Conservation (phyloP, 2,888 invertebrate species). For the Leucozona laternaria region DNA sequence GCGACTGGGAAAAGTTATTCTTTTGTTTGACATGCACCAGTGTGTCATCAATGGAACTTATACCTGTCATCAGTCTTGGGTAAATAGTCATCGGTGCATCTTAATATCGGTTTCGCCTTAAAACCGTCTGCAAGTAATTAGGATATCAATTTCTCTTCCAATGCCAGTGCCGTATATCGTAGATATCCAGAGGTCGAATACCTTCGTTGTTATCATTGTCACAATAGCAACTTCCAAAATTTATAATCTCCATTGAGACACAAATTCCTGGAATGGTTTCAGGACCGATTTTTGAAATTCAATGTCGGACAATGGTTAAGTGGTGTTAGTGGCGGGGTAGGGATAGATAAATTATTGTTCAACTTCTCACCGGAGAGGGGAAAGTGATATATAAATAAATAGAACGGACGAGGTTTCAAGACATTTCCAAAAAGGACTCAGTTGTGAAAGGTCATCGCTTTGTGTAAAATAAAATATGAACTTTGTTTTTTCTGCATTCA, state of each 20-base stretch:
- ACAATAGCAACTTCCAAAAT: not conserved
- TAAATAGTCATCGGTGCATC: constrained; percentile 42
- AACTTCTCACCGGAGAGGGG: constrained; percentile 37
- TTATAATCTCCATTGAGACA: not conserved
- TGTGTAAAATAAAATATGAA: constrained; percentile 47
- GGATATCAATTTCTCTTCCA: constrained; percentile 24
- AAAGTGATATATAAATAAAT: constrained; percentile 62
- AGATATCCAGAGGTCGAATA: not conserved
- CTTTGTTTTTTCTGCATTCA: constrained; percentile 14
- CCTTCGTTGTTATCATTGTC: not conserved
- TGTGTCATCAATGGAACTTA: constrained; percentile 36
- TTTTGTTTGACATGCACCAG: constrained; percentile 28
- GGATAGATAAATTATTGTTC: not conserved
- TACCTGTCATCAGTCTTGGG: constrained; percentile 65
- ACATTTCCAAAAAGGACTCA: constrained; percentile 58
- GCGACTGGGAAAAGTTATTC: constrained; percentile 30
- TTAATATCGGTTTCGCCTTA: constrained; percentile 15
- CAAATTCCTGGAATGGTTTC: constrained; percentile 51
- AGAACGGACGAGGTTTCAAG: constrained; percentile 13
- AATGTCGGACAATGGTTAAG: constrained; percentile 53
- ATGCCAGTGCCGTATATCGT: constrained; percentile 46
- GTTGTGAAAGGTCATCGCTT: constrained; percentile 31
- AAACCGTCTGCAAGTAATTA: constrained; percentile 29
- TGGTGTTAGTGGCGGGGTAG: constrained; percentile 24
- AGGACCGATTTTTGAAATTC: constrained; percentile 33